A percentile compares a stretch with the other conserved stretches of the same genome.
Evolutionary conservation across 2,797 vertebrate species (phyloP).

Genomic region (Alexandromys oeconomus): DNA sequence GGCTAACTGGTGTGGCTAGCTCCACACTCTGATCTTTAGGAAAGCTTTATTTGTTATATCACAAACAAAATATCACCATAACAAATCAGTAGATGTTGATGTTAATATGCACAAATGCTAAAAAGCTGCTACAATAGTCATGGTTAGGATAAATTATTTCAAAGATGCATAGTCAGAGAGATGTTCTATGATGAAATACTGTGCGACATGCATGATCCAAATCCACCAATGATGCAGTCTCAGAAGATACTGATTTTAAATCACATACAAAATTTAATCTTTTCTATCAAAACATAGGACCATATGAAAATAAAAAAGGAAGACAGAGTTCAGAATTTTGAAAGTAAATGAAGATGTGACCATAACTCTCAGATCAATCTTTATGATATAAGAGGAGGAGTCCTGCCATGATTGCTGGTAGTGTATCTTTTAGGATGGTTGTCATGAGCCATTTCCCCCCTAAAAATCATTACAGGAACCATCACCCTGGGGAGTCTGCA

Average conservation of each 20-base stretch:
- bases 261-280: constrained; percentile 70
- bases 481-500: too few relatives aligned
- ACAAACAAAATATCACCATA: too few relatives aligned
- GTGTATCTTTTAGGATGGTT: constrained; percentile 27
- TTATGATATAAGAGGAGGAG: neutral
- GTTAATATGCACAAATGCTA: constrained; percentile 59
- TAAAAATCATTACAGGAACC: too few relatives aligned
- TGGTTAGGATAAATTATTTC: constrained; percentile 65
- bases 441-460: too few relatives aligned
- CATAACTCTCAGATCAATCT: constrained; percentile 1
- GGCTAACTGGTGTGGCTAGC: too few relatives aligned
- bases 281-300: constrained; percentile 59
- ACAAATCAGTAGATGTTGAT: constrained; percentile 61
- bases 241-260: constrained; percentile 71
- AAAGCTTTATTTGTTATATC: too few relatives aligned
- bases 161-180: constrained; percentile 18
- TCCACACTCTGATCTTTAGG: too few relatives aligned
- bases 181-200: constrained; percentile 37
- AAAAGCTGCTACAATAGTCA: constrained; percentile 49
- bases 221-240: neutral
- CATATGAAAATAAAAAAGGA: constrained; percentile 56
- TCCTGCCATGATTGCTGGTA: neutral
- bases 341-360: constrained; percentile 47
- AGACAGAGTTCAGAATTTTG: constrained; percentile 44
- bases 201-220: neutral